These are phyloP conservation scores for Balearica regulorum DNA, from an alignment of 2,797 vertebrate genomes.

Conservation along the genomic window DNA sequence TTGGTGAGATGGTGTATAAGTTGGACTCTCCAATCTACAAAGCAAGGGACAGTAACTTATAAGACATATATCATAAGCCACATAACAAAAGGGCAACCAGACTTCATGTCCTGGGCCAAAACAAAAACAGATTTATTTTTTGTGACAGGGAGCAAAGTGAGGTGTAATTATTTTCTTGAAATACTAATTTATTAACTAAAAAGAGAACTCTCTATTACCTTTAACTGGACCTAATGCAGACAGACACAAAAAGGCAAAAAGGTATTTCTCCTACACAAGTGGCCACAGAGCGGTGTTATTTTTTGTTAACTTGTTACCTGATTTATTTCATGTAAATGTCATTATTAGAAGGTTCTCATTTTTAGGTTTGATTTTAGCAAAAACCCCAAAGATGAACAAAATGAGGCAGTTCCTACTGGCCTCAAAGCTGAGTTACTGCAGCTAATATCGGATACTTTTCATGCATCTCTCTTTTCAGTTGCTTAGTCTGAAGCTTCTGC, in stretches of 20 bases:
- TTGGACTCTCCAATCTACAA: slow-evolving; percentile 65
- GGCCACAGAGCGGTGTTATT: not conserved
- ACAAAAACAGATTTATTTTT: not conserved
- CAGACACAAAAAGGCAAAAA: not conserved
- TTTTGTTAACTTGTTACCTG: not conserved
- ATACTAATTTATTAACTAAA: not conserved
- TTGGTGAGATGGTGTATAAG: slow-evolving; percentile 36
- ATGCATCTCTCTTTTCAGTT: not conserved
- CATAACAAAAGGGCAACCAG: not conserved
- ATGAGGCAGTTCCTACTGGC: not conserved
- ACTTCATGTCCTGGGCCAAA: not conserved
- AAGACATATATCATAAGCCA: not conserved
- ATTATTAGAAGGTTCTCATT: not conserved
- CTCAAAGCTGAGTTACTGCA: not conserved
- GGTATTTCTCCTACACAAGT: not conserved
- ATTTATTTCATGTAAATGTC: not conserved
- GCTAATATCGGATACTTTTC: not conserved
- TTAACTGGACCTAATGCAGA: not conserved
- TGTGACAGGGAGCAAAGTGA: not conserved
- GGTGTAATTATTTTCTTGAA: not conserved
- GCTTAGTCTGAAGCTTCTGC: not conserved
- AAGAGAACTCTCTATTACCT: not conserved
- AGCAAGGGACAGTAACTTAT: slow-evolving; percentile 9
- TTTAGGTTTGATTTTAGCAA: not conserved
- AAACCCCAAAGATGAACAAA: not conserved